Percentiles rank a stretch among this genome's conserved stretches.
Evolutionary conservation across 2,113 vertebrate genomes (phyloP).

Genomic region (Oenanthe oenanthe): DNA sequence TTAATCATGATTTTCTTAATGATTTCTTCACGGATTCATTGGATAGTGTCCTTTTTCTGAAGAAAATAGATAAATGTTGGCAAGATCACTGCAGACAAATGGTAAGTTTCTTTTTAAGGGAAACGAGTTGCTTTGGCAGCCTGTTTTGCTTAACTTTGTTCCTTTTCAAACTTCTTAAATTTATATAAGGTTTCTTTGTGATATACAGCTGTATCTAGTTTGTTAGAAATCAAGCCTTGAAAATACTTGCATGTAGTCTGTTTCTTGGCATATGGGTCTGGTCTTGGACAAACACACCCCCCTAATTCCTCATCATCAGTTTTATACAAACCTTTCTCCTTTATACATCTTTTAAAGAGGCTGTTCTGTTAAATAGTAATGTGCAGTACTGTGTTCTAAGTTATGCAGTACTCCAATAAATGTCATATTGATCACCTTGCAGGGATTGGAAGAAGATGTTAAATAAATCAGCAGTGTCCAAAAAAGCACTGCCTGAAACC

Average conservation of each 20-base stretch:
- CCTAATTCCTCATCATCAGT: not conserved
- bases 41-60: constrained; percentile 98
- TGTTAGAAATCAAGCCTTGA: not conserved
- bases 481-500: not conserved
- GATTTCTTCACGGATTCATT: constrained; percentile 86
- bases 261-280: not conserved
- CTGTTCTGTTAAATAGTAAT: not conserved
- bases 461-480: not conserved
- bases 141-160: not conserved
- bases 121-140: not conserved
- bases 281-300: rapidly evolving
- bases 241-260: not conserved
- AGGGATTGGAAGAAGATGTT: not conserved
- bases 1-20: constrained; percentile 81
- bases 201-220: not conserved
- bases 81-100: constrained; percentile 99
- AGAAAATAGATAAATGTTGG: constrained; percentile 99
- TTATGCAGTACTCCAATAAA: not conserved
- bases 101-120: constrained; percentile 76
- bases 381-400: not conserved
- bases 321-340: not conserved
- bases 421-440: not conserved
- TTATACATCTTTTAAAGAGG: not conserved
- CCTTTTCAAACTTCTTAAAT: not conserved
- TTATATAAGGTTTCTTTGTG: not conserved